Percentiles rank a stretch among this genome's conserved stretches.
Evolutionary conservation across 2,113 vertebrate genomes (phyloP).

Genomic region (Myrmecophaga tridactyla): DNA sequence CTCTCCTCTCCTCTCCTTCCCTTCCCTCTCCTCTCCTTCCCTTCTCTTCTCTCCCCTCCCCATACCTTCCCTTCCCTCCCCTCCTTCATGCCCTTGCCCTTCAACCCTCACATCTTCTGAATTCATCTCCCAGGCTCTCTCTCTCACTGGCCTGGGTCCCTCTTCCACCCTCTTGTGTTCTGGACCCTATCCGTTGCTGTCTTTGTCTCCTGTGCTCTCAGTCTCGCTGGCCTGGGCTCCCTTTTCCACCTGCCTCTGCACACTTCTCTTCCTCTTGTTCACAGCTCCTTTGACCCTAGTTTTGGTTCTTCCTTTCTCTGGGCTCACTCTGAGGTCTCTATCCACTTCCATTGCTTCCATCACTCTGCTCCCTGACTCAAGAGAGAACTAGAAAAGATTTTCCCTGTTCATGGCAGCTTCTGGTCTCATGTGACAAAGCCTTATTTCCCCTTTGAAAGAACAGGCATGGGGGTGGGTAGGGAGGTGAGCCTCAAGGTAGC

Average conservation of each 20-base stretch:
- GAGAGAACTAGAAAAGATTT: neutral
- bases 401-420: neutral
- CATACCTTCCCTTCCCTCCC: too few species aligned
- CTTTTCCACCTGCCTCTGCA: neutral
- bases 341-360: neutral
- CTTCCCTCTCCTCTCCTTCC: too few species aligned
- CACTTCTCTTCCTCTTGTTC: neutral
- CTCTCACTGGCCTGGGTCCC: neutral
- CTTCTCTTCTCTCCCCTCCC: too few species aligned
- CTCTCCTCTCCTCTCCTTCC: too few species aligned
- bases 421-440: neutral
- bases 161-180: too few species aligned
- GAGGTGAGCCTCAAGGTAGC: neutral
- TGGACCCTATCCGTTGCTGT: neutral
- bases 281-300: accelerated
- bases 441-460: accelerated
- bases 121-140: neutral
- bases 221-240: neutral
- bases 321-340: neutral
- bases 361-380: neutral
- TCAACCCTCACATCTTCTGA: too few species aligned
- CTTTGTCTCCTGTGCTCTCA: neutral
- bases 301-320: neutral
- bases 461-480: accelerated
- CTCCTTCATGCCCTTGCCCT: too few species aligned